Evolutionary conservation across 2,888 invertebrate genomes (phyloP), one percentile per base, ranked within the genome.

Genomic region (Xiphydria camelus): DNA sequence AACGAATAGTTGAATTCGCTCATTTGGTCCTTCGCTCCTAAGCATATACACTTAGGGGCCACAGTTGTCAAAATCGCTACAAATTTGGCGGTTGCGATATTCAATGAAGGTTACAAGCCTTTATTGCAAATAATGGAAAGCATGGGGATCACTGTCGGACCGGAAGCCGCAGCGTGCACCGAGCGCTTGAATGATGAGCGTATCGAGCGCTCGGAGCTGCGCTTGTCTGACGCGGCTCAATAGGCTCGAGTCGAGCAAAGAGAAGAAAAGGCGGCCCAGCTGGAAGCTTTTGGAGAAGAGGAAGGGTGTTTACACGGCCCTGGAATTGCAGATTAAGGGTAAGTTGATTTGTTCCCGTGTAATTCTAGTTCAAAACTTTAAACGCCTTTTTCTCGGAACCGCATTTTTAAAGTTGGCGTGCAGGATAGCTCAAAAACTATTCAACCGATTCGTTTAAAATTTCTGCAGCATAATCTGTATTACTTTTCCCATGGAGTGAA

Each of bases 261-360:
- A 21, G 35, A 35, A 21, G 14, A 12, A 12, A 20, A 20, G 21
- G 35, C n/a, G 35, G 35, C 35, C 21, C 35, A 35, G 21, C 20
- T 21, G 19, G 35, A 35, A 21, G 2, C 3, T 19, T 21, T 35
- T 12, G 35, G 21, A 35, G 35, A 35, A 35, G 20, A 20, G 20
- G 35, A 35, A 14, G 35, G 35, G 21, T 35, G 35, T 21, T 21
- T 35, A 19, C 21, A 35, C 21, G 35, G 35, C 19, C 35, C 35
- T 21, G 21, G 35, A 19, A 35, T 35, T 35, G 35, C 35, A 19
- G 35, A 20, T 35, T 35, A 35, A 21, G 12, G 35, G 20, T 35
- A 35, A 35, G 19, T 35, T 21, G 19, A 35, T 21, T 21, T 21
- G 21, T 21, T 21, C 21, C 21, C 21, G 35, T 19, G 35, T 35